Conservation (phyloP, 2,797 vertebrate species). For the Poecilia gillii region DNA sequence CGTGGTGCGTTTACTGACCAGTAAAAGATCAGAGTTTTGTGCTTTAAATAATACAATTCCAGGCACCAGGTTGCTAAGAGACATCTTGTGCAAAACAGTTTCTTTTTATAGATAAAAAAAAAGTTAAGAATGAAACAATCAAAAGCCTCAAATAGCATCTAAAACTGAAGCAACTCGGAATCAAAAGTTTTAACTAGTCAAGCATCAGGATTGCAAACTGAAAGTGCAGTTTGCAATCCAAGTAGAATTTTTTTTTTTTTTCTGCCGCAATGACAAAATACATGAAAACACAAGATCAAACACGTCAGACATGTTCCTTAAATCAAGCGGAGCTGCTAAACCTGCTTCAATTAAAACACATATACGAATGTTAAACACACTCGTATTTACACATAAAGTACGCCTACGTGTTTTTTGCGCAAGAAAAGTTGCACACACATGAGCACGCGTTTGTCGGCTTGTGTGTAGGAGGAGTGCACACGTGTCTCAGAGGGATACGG, state of each 20-base stretch:
- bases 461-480: constrained; percentile 69
- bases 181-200: neutral
- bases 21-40: neutral
- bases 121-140: neutral
- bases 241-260: neutral
- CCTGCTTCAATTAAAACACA: constrained; percentile 3
- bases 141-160: neutral
- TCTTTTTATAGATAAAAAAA: neutral
- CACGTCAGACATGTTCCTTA: neutral
- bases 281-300: neutral
- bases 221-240: neutral
- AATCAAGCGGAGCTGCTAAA: neutral
- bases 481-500: constrained; percentile 68
- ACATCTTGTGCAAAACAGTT: neutral
- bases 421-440: constrained; percentile 6
- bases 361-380: neutral
- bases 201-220: neutral
- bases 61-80: neutral
- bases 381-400: neutral
- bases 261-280: neutral
- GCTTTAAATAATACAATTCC: neutral
- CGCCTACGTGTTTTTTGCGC: neutral
- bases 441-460: constrained; percentile 20
- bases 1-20: neutral
- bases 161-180: neutral